Conservation (phyloP, 2,888 invertebrate species). For the Nebria brevicollis region DNA sequence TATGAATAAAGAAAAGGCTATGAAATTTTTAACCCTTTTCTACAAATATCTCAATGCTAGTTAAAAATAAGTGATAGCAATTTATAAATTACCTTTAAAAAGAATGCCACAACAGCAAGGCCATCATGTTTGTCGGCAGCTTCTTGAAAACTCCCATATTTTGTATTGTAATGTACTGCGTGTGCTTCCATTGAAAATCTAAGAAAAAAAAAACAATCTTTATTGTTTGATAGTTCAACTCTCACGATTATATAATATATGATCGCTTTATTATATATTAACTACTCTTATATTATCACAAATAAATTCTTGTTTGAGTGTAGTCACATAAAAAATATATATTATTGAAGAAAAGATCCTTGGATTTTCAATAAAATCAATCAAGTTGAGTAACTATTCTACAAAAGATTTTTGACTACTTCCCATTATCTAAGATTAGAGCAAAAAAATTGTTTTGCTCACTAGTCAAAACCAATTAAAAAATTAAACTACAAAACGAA, state of each 20-base stretch:
- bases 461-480: neutral
- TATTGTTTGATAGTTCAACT: neutral
- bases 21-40: too few relatives aligned
- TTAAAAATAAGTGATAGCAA: neutral
- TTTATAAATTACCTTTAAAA: conserved; percentile 68
- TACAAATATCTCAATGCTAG: neutral
- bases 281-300: too few relatives aligned
- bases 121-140: conserved; percentile 77
- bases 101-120: conserved; percentile 76
- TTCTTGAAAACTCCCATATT: conserved; percentile 72
- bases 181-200: conserved; percentile 83
- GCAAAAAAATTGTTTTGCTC: neutral
- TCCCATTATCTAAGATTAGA: too few relatives aligned
- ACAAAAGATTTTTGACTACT: too few relatives aligned
- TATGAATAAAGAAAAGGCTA: too few relatives aligned
- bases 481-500: neutral
- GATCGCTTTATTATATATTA: too few relatives aligned
- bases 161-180: conserved; percentile 80
- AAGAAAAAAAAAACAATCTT: conserved; percentile 17
- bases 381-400: too few relatives aligned
- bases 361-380: too few relatives aligned
- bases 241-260: too few relatives aligned
- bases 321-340: too few relatives aligned
- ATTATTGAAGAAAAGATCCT: too few relatives aligned
- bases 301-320: too few relatives aligned